Base-by-base conservation (phyloP, 2,797 vertebrate species). In the Kryptolebias ocellatus region DNA sequence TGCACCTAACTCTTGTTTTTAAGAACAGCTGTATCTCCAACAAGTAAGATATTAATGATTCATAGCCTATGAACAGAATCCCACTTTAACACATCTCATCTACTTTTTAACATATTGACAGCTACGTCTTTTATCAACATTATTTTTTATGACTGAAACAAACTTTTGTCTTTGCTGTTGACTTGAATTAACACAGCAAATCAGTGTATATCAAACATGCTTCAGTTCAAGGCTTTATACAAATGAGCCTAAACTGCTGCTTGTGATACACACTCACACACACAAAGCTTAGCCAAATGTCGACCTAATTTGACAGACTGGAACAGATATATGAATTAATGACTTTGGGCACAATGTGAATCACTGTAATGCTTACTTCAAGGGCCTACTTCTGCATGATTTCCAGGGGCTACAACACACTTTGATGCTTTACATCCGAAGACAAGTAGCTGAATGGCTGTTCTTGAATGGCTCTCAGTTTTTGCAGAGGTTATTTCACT, bases 261-360 rank as follows among this genome's bases (percentile, higher is more conserved):
- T 29, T 71, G 63, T 81, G 83, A 77, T 52, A 73, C 72, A 72
- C 1, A 46, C 72, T 70, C 1, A 46, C 56, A 28, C 44, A 42
- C 63, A 11, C n/a, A 31, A 1, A 45, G 57, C 39, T 53, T n/a
- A 70, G 73, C 29, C 27, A n/a, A 42, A 46, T 47, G 42, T 4
- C 52, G 44, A 69, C 45, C 46, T 58, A 53, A 71, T 83, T 55
- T 77, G 75, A 86, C 82, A 80, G 66, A 74, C 54, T 37, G 46
- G 24, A 28, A 74, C 60, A 70, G 76, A 70, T 72, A 46, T 57
- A 68, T 85, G 74, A 64, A 78, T 78, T 76, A 61, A 70, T 60
- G 42, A 62, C 79, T 80, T 3, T 17, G 0, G 64, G 83, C 74
- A 34, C 17, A 37, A 27, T 0, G 5, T 76, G 81, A 86, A 70